A percentile compares a stretch with the other conserved stretches of the same genome.
Evolutionary conservation across 2,113 vertebrate species (phyloP).

Genomic region (Megaceryle torquata): DNA sequence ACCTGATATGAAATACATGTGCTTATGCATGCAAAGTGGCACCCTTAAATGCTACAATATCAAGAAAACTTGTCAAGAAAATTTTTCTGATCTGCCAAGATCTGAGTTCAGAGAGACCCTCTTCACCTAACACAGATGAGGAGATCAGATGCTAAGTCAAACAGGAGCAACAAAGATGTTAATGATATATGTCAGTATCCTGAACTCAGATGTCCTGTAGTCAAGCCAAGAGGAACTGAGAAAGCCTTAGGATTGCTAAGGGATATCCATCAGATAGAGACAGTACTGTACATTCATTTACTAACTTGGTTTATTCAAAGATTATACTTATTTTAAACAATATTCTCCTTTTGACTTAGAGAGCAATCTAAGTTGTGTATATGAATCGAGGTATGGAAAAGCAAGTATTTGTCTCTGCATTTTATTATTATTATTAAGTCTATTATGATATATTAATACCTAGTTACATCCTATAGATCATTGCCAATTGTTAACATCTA

Average conservation of each 20-base stretch:
- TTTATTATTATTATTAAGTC: neutral
- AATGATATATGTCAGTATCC: neutral
- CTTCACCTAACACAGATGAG: neutral
- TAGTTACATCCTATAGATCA: neutral
- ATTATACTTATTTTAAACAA: neutral
- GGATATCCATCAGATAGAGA: neutral
- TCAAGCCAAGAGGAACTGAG: neutral
- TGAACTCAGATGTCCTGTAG: neutral
- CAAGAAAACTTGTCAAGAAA: neutral
- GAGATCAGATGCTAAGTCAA: neutral
- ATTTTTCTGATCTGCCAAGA: neutral
- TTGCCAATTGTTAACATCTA: neutral
- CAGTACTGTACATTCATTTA: neutral
- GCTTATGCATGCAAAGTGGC: neutral
- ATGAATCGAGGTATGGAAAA: neutral
- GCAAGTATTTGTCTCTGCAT: neutral
- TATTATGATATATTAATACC: neutral
- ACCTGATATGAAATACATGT: fast-evolving
- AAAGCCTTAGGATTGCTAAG: neutral
- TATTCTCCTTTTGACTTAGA: neutral
- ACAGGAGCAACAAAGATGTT: neutral
- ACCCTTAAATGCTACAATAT: neutral
- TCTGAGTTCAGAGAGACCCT: neutral
- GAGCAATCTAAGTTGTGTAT: neutral
- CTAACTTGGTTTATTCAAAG: neutral